Conservation (phyloP, 2,888 invertebrate genomes). For the Boloria euphrosyne region DNA sequence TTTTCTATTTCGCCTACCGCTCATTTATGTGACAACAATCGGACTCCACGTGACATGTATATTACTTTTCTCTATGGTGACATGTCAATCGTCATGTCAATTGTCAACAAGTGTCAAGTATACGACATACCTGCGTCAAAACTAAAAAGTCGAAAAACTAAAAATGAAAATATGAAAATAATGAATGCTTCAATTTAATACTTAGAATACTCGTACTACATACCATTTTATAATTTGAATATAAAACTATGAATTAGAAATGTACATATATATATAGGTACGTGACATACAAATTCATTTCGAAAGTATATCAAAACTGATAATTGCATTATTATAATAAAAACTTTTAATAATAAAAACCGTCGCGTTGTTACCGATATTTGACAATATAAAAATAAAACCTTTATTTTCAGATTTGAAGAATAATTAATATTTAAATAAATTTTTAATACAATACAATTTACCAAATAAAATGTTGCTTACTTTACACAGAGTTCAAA, state of each 20-base stretch:
- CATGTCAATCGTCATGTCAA: background rate
- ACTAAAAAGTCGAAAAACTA: background rate
- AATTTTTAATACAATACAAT: background rate
- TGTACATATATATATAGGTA: too few species aligned
- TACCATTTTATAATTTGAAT: background rate
- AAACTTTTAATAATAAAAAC: too few species aligned
- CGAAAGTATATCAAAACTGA: too few species aligned
- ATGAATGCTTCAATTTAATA: background rate
- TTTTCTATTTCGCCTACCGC: too few species aligned
- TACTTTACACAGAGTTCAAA: conserved; percentile 54
- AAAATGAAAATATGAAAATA: background rate
- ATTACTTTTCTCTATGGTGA: too few species aligned
- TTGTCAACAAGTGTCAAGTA: too few species aligned
- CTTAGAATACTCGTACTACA: background rate
- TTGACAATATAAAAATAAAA: background rate
- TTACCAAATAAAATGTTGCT: conserved; percentile 54
- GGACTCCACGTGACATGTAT: too few species aligned
- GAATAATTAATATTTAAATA: background rate
- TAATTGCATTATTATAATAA: too few species aligned
- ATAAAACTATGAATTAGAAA: background rate
- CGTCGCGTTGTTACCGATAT: too few species aligned
- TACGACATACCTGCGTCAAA: too few species aligned
- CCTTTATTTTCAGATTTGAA: conserved; percentile 7
- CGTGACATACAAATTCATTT: too few species aligned
- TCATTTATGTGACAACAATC: too few species aligned